Base-by-base conservation (phyloP, 2,113 vertebrate species). In the Beaufortia kweichowensis region DNA sequence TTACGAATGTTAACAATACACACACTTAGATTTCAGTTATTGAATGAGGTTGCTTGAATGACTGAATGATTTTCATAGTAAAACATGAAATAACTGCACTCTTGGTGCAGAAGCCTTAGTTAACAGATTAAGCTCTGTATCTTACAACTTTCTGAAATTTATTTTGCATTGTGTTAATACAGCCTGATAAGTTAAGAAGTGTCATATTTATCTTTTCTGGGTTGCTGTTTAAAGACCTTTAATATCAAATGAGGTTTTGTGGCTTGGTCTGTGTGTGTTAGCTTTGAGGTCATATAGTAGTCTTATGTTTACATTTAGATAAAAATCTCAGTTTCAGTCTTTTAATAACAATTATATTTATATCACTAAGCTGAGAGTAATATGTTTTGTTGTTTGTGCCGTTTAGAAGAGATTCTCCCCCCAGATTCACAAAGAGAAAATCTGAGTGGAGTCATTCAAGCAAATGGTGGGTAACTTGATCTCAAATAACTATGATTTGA, bases 381-480 rank as follows among this genome's bases (percentile, higher is more conserved):
- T 68, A 26, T 4, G 48, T 21, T 9, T n/a, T 72, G 23, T 64
- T 77, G 14, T 81, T 14, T 73, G 6, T 75, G 24, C 11, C 12
- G 35, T 60, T 33, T 21, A 74, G 69, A 6, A 46, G 70, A 67
- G 21, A 64, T 75, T 67, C 69, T 75, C 4, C 24, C 43, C 3
- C 12, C 33, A 61, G 71, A 78, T 29, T 46, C 53, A 8, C 62
- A 66, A 21, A 7, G 5, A 12, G 67, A 77, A n/a, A 46, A 9
- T 46, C 26, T 33, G 12, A 65, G 17, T 57, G 75, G 55, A 24
- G 67, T 24, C 75, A 77, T 67, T 53, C 60, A 78, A 31, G 46
- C 29, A 3, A 24, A 69, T 6, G 80, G 80, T 81, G 53, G 24
- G 77, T 64, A 8, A 39, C 50, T 57, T 78, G 4, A 31, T 76